These are phyloP conservation scores for Buathra laborator DNA, from an alignment of 2,888 invertebrate genomes.

Conservation along the genomic window DNA sequence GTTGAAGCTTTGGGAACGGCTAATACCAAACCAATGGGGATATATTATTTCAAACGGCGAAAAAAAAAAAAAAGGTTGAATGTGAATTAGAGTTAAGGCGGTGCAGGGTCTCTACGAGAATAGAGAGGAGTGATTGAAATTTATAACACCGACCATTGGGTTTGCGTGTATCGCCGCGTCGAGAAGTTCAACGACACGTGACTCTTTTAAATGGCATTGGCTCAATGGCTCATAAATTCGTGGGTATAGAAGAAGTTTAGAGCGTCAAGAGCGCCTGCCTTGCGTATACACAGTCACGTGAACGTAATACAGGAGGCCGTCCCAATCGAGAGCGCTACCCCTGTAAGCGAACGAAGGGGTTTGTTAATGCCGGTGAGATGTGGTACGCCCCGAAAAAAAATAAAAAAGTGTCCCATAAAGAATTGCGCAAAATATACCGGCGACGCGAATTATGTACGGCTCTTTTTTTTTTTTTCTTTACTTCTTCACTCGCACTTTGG, in stretches of 20 bases:
- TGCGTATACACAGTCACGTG: constrained; percentile 20
- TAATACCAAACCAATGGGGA: neutral
- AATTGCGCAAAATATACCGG: constrained; percentile 68
- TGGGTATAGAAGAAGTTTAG: constrained; percentile 31
- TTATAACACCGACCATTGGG: constrained; percentile 55
- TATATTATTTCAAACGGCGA: constrained; percentile 45
- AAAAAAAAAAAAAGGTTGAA: constrained; percentile 25
- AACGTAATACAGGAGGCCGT: constrained; percentile 41
- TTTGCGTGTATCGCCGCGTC: constrained; percentile 10
- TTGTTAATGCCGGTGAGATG: constrained; percentile 57
- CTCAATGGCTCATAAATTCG: constrained; percentile 60
- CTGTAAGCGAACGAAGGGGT: constrained; percentile 32
- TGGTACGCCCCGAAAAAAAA: constrained; percentile 69
- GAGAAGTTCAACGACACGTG: constrained; percentile 63
- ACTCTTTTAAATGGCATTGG: constrained; percentile 52
- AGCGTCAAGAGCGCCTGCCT: constrained; percentile 1
- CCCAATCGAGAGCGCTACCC: constrained; percentile 45
- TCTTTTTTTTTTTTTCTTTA: constrained; percentile 38
- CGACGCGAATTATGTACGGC: constrained; percentile 53
- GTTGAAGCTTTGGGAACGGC: neutral
- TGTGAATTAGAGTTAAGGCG: constrained; percentile 6
- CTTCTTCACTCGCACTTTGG: constrained; percentile 34
- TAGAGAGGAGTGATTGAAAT: constrained; percentile 67
- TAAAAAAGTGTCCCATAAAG: constrained; percentile 73
- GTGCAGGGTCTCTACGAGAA: constrained; percentile 31